A percentile compares a stretch with the other conserved stretches of the same genome.
Evolutionary conservation across 2,113 vertebrate genomes (phyloP).

Genomic region (Oriolus oriolus): DNA sequence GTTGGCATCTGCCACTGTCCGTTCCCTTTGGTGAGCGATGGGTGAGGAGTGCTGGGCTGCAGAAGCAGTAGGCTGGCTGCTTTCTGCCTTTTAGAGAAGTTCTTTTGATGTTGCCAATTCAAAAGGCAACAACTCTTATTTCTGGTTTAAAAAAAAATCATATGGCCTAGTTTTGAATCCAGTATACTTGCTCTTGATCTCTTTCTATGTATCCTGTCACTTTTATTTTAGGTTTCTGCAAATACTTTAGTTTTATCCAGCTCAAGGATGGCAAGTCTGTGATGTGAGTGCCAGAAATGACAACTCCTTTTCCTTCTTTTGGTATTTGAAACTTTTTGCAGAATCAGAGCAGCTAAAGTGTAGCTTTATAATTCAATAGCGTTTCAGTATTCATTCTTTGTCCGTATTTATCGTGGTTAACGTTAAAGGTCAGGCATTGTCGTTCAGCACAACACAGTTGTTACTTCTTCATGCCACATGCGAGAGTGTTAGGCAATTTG

Average conservation of each 20-base stretch:
- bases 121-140: neutral
- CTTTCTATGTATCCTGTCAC: neutral
- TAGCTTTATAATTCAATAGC: neutral
- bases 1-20: neutral
- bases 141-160: neutral
- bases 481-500: neutral
- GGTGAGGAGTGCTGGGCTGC: neutral
- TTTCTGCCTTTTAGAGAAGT: neutral
- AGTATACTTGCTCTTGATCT: neutral
- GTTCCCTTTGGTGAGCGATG: neutral
- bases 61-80: neutral
- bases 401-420: neutral
- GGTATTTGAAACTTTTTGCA: neutral
- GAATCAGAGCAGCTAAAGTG: neutral
- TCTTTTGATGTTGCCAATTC: conserved; percentile 11
- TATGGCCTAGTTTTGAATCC: neutral
- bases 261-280: neutral
- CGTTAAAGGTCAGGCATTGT: neutral
- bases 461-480: neutral
- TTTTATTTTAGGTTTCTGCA: conserved; percentile 4
- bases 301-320: neutral
- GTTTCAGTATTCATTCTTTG: neutral
- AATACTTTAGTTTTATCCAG: conserved; percentile 7
- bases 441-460: neutral
- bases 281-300: neutral